Conservation (phyloP, 1,140 invertebrate genomes). For the Brachionus asplanchnoidis region DNA sequence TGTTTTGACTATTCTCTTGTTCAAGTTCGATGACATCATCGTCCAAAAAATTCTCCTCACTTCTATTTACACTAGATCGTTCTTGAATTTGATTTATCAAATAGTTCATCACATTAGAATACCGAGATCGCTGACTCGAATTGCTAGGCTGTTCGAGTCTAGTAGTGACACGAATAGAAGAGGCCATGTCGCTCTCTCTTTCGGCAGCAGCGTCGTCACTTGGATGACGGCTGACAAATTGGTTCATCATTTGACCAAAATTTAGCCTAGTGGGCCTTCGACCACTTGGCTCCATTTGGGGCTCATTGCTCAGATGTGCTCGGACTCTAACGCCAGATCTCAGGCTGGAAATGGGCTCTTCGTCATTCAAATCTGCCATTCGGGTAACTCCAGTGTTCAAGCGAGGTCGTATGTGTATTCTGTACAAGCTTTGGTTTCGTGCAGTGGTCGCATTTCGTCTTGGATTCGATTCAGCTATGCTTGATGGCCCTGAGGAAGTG, state of each 20-base stretch:
- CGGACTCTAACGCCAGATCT: not conserved
- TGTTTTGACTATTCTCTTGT: not conserved
- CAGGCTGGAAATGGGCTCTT: not conserved
- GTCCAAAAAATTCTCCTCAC: not conserved
- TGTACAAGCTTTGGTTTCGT: not conserved
- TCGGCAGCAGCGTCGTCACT: not conserved
- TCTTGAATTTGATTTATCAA: slow-evolving; percentile 14
- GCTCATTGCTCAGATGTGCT: not conserved
- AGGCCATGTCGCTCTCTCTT: not conserved
- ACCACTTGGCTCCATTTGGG: not conserved
- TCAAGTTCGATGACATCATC: slow-evolving; percentile 20
- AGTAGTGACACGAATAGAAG: not conserved
- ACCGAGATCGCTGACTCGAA: not conserved
- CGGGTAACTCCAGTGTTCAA: not conserved
- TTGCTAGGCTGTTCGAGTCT: not conserved
- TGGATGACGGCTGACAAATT: not conserved
- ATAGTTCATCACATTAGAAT: not conserved
- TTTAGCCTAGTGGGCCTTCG: not conserved
- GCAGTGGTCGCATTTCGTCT: not conserved
- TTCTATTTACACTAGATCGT: slow-evolving; percentile 1
- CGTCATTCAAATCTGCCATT: not conserved
- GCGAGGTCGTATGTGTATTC: slow-evolving; percentile 8
- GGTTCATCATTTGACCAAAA: not conserved
- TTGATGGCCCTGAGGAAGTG: not conserved
- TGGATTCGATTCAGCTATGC: not conserved